phyloP scores from a whole-genome alignment of 1,140 invertebrate species.

The Bombus superbus region DNA sequence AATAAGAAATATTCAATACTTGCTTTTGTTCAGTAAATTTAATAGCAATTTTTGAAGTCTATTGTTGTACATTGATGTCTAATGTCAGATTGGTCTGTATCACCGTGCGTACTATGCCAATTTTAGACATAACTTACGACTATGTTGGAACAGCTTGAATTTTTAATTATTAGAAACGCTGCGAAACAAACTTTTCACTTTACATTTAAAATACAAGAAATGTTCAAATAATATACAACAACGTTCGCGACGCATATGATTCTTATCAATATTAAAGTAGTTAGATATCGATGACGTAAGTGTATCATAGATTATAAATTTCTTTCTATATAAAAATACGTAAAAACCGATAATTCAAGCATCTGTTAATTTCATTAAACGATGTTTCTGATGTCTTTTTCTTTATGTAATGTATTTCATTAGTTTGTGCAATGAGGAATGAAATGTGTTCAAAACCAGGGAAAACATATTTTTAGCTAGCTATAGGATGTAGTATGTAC shows the following conservation, averaged over 20 bases:
- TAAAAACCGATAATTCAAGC: background rate
- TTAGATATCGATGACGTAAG: too few relatives aligned
- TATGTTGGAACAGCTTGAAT: too few relatives aligned
- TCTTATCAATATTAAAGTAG: too few relatives aligned
- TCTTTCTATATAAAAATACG: background rate
- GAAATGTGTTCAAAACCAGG: background rate
- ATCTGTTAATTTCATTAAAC: background rate
- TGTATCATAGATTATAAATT: too few relatives aligned
- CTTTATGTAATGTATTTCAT: background rate
- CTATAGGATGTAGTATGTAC: background rate
- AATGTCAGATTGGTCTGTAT: background rate
- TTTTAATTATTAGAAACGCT: background rate
- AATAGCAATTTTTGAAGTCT: background rate
- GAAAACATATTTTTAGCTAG: background rate
- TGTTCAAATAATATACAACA: background rate
- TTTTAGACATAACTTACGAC: background rate
- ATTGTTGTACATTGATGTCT: too few relatives aligned
- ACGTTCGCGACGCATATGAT: too few relatives aligned
- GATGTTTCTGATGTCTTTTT: background rate
- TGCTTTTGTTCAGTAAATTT: background rate
- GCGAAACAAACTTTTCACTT: background rate
- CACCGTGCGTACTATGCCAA: too few relatives aligned
- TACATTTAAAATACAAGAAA: background rate
- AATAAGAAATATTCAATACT: background rate
- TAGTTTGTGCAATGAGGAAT: background rate